phyloP scores from a whole-genome alignment of 2,888 invertebrate species.

The Eudemis profundana region DNA sequence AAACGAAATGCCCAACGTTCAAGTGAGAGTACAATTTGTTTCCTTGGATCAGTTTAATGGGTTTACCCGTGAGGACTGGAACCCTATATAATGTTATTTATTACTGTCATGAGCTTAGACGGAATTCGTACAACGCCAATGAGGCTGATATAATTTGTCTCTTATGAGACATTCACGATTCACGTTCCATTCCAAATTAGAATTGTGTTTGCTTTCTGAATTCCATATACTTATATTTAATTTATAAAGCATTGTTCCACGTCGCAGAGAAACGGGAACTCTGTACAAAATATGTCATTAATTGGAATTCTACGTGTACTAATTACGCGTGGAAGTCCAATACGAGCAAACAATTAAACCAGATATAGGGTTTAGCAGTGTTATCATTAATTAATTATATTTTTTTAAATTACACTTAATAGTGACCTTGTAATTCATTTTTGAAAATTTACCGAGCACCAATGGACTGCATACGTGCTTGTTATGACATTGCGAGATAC shows the following conservation, averaged over 20 bases:
- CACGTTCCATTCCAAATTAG: conserved; percentile 59
- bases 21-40: neutral
- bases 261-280: conserved; percentile 27
- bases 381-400: too few species aligned
- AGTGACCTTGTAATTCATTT: too few species aligned
- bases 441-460: too few species aligned
- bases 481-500: too few species aligned
- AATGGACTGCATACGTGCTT: too few species aligned
- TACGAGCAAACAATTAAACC: too few species aligned
- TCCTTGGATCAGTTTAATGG: conserved; percentile 26
- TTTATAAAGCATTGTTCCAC: conserved; percentile 45
- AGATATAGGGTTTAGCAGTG: too few species aligned
- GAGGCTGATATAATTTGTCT: conserved; percentile 64
- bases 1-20: conserved; percentile 16
- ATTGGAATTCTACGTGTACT: neutral
- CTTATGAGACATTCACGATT: conserved; percentile 65
- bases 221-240: conserved; percentile 48
- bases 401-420: too few species aligned
- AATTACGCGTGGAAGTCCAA: too few species aligned
- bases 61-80: conserved; percentile 22
- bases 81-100: conserved; percentile 20
- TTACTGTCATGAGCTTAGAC: conserved; percentile 14
- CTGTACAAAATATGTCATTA: neutral
- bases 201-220: conserved; percentile 54
- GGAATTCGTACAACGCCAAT: conserved; percentile 26